phyloP scores from a whole-genome alignment of 1,140 invertebrate genomes.

The Procambarus virginalis region DNA sequence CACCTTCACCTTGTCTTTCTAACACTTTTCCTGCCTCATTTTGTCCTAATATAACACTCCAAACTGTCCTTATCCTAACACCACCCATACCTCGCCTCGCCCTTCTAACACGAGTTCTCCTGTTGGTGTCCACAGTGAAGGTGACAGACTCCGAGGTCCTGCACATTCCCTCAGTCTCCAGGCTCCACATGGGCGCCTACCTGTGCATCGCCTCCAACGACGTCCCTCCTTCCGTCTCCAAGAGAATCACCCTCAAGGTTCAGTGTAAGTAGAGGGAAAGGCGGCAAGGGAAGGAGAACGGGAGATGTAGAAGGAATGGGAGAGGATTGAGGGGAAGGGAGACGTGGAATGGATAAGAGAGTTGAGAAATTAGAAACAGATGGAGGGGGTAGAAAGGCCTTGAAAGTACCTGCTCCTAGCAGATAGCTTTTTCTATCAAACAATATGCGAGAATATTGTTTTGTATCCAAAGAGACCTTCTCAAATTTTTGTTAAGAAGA shows the following conservation, averaged over 20 bases:
- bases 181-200: conserved; percentile 81
- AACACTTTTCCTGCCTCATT: too few species aligned
- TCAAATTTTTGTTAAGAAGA: too few species aligned
- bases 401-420: too few species aligned
- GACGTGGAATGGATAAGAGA: neutral
- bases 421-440: too few species aligned
- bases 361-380: too few species aligned
- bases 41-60: too few species aligned
- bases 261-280: conserved; percentile 77
- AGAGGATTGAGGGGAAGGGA: conserved; percentile 11
- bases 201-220: conserved; percentile 85
- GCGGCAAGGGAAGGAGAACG: neutral
- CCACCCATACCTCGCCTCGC: too few species aligned
- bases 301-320: conserved; percentile 1
- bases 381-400: too few species aligned
- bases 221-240: conserved; percentile 47
- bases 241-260: conserved; percentile 77
- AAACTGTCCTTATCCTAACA: too few species aligned
- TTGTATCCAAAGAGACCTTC: too few species aligned
- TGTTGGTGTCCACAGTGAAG: conserved; percentile 41
- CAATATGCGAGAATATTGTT: too few species aligned
- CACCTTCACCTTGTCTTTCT: too few species aligned
- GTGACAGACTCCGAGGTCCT: conserved; percentile 71
- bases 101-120: neutral
- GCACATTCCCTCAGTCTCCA: conserved; percentile 77